These are phyloP conservation scores for Mesochorus sp. DNA, from an alignment of 2,888 invertebrate genomes.

Conservation along the genomic window DNA sequence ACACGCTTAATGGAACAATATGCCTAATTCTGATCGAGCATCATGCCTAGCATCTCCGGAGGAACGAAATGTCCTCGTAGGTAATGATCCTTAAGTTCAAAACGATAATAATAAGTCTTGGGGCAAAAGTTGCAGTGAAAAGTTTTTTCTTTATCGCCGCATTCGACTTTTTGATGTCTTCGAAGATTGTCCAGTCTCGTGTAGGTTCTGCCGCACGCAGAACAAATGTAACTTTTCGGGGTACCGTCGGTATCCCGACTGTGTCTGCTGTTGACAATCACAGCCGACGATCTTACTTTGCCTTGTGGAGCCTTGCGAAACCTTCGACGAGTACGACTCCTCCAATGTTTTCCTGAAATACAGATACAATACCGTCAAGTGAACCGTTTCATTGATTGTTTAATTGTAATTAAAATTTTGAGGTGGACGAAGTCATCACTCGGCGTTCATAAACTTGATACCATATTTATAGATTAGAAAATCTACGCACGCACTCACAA, in stretches of 20 bases:
- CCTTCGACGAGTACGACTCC: conserved; percentile 37
- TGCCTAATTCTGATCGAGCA: conserved; percentile 27
- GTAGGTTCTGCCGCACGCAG: conserved; percentile 54
- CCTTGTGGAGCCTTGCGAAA: not conserved
- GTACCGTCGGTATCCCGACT: not conserved
- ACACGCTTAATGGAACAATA: not conserved
- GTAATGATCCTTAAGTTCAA: conserved; percentile 80
- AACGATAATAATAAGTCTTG: conserved; percentile 81
- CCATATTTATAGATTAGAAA: not conserved
- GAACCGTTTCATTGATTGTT: too few relatives aligned
- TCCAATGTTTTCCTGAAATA: conserved; percentile 51
- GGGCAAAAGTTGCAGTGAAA: conserved; percentile 80
- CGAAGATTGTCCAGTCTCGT: conserved; percentile 55
- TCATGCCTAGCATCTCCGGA: conserved; percentile 39
- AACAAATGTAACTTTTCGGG: conserved; percentile 44
- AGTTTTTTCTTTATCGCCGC: conserved; percentile 75
- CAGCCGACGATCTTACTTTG: conserved; percentile 2
- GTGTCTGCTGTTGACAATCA: conserved; percentile 28
- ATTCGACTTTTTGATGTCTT: conserved; percentile 55
- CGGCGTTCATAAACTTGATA: not conserved
- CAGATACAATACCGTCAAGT: conserved; percentile 42
- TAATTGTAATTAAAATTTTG: too few relatives aligned
- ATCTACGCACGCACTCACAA: conserved; percentile 10
- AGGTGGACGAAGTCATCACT: too few relatives aligned
- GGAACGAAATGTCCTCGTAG: conserved; percentile 63